Conservation (phyloP, 2,113 vertebrate species). For the Plectropomus leopardus region DNA sequence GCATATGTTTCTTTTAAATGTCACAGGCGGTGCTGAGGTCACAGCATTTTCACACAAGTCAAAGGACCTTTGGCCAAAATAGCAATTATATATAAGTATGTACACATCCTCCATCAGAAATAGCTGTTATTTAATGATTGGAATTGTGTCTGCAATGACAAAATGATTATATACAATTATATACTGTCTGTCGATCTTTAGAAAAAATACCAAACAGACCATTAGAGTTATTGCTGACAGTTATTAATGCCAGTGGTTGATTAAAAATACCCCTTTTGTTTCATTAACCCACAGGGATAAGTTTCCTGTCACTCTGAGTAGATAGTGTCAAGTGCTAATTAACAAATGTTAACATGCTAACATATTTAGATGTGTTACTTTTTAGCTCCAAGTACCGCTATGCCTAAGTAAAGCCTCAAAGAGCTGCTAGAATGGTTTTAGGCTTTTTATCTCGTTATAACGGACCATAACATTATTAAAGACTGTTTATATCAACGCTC, state of each 20-base stretch:
- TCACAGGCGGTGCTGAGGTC: slow-evolving; percentile 11
- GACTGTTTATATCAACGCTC: not conserved
- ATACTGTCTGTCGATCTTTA: not conserved
- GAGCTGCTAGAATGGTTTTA: too few species aligned
- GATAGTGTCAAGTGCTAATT: not conserved
- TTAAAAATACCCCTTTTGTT: not conserved
- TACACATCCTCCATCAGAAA: not conserved
- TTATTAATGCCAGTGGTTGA: not conserved
- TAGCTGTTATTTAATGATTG: not conserved
- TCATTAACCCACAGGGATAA: not conserved
- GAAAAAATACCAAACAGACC: not conserved
- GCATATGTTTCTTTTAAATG: slow-evolving; percentile 37
- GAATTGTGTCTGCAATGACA: too few species aligned
- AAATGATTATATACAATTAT: not conserved
- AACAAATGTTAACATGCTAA: not conserved
- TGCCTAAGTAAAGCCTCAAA: not conserved
- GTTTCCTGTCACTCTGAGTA: too few species aligned
- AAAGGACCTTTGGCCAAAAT: not conserved
- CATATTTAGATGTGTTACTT: not conserved
- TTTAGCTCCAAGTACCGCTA: too few species aligned
- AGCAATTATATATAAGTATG: not conserved
- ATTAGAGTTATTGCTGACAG: not conserved
- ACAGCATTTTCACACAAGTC: slow-evolving; percentile 1
- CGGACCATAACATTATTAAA: not conserved
- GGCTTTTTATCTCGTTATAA: too few species aligned